Evolutionary conservation across 2,888 invertebrate species (phyloP).

Genomic region (Sinotaia quadrata): DNA sequence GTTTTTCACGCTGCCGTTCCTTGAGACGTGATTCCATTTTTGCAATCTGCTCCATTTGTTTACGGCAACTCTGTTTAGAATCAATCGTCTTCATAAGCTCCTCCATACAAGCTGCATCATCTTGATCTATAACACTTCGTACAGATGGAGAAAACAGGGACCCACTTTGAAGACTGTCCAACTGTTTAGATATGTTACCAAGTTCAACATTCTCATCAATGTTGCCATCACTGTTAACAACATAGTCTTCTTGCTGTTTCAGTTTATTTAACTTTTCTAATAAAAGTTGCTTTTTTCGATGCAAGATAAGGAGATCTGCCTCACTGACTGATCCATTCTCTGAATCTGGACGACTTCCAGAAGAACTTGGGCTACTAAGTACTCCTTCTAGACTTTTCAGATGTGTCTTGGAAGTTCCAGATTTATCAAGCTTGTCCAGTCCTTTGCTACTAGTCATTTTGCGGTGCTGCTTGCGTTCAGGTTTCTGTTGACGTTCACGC

Average conservation of each 20-base stretch:
- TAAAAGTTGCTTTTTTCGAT: constrained; percentile 67
- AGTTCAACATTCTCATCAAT: not conserved
- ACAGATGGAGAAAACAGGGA: not conserved
- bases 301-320: constrained; percentile 59
- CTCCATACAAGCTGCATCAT: constrained; percentile 1
- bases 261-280: constrained; percentile 67
- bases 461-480: constrained; percentile 2
- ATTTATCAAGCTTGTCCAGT: constrained; percentile 6
- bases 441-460: constrained; percentile 9
- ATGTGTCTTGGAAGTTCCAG: not conserved
- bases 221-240: constrained; percentile 57
- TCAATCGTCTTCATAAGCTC: constrained; percentile 47
- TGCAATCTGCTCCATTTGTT: constrained; percentile 63
- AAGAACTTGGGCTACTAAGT: constrained; percentile 54
- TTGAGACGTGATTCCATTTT: constrained; percentile 29
- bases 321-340: constrained; percentile 77
- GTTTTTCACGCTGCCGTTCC: constrained; percentile 14
- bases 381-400: constrained; percentile 22
- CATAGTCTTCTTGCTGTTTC: constrained; percentile 58
- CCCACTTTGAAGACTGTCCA: not conserved
- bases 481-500: constrained; percentile 19
- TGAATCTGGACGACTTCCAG: constrained; percentile 64
- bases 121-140: not conserved
- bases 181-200: no score
- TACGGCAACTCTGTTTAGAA: constrained; percentile 58